Evolutionary conservation across 2,888 invertebrate genomes (phyloP).

Genomic region (Falcaria lacertinaria): DNA sequence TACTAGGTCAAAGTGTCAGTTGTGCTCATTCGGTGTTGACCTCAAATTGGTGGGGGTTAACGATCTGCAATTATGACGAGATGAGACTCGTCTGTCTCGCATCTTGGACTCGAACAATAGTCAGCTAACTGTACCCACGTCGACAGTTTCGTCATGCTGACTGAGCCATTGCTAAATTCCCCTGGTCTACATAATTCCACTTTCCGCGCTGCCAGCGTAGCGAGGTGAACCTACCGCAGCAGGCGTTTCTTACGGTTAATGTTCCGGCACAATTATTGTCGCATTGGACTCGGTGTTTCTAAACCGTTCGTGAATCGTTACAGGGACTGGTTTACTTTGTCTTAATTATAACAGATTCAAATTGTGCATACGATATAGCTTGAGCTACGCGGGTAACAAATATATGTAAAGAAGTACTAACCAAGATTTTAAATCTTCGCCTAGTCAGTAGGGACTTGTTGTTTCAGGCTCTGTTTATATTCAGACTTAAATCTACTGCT

Average conservation of each 20-base stretch:
- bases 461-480: too few relatives aligned
- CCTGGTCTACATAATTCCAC: constrained; percentile 27
- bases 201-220: constrained; percentile 27
- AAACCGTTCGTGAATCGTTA: constrained; percentile 8
- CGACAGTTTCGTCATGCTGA: constrained; percentile 38
- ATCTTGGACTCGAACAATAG: constrained; percentile 45
- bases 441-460: too few relatives aligned
- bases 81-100: constrained; percentile 39
- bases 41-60: constrained; percentile 40
- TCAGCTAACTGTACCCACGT: constrained; percentile 40
- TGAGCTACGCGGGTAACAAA: too few relatives aligned
- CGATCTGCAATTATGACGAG: constrained; percentile 48
- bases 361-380: too few relatives aligned
- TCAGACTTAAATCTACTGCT: too few relatives aligned
- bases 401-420: too few relatives aligned
- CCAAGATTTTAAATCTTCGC: too few relatives aligned
- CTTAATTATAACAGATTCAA: too few relatives aligned
- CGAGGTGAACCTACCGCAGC: too few relatives aligned
- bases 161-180: constrained; percentile 28
- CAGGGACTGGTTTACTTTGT: too few relatives aligned
- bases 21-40: constrained; percentile 26
- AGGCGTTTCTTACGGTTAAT: constrained; percentile 31
- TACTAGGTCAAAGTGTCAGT: constrained; percentile 38
- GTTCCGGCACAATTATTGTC: constrained; percentile 29
- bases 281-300: constrained; percentile 38